Conservation (phyloP, 2,888 invertebrate species). For the Agriopis leucophaearia region DNA sequence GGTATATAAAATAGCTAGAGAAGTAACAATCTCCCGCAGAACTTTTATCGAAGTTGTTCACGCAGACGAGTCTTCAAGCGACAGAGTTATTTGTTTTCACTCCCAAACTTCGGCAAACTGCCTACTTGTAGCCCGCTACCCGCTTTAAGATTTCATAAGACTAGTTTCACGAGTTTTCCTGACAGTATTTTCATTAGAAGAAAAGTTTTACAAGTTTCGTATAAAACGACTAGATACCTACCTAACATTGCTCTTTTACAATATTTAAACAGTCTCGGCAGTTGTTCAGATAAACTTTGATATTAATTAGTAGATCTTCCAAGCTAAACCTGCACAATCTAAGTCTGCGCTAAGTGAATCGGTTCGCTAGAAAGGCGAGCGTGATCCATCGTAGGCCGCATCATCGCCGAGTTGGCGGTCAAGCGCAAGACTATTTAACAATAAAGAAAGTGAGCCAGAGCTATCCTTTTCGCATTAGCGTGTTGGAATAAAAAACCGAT, state of each 20-base stretch:
- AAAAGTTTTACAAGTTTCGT: conserved; percentile 13
- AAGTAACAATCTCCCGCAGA: conserved; percentile 5
- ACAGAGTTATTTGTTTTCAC: conserved; percentile 33
- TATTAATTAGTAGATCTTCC: no score
- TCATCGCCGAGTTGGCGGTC: no score
- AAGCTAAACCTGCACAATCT: no score
- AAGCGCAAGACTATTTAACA: no score
- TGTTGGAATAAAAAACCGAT: no score
- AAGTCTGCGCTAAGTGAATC: no score
- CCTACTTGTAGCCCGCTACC: conserved; percentile 20
- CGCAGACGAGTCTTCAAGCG: conserved; percentile 29
- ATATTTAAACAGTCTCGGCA: neutral
- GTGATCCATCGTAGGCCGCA: no score
- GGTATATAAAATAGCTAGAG: conserved; percentile 2
- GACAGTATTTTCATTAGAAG: conserved; percentile 26
- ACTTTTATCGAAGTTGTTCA: conserved; percentile 30
- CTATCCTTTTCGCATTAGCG: no score
- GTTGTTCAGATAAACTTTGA: no score
- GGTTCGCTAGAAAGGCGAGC: no score
- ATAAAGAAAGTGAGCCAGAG: no score
- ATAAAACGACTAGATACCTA: neutral
- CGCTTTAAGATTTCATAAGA: conserved; percentile 34
- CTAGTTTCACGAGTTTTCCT: conserved; percentile 35
- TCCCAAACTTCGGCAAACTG: conserved; percentile 31
- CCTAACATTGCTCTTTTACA: neutral